These are phyloP conservation scores for Drosophila nikananu DNA, from an alignment of 1,140 invertebrate genomes.

Conservation along the genomic window DNA sequence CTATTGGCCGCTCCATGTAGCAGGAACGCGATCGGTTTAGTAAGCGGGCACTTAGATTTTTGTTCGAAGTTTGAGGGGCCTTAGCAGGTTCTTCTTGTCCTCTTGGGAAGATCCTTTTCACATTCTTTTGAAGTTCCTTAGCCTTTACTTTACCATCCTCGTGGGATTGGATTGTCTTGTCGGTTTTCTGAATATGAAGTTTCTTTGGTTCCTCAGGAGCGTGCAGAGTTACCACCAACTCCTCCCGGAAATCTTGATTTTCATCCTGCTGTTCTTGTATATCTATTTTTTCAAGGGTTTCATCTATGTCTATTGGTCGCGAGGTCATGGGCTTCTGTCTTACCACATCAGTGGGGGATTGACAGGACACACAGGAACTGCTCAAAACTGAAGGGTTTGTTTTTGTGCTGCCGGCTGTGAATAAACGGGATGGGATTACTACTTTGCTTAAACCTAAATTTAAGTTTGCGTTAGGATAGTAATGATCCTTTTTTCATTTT, in stretches of 20 bases:
- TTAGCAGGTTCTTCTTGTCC: not conserved
- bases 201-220: not conserved
- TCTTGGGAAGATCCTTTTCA: not conserved
- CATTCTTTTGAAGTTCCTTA: not conserved
- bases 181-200: not conserved
- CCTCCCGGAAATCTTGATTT: not conserved
- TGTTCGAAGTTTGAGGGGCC: not conserved
- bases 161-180: not conserved
- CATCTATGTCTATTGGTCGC: not conserved
- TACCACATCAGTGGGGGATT: too few species aligned
- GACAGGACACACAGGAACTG: too few species aligned
- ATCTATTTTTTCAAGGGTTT: not conserved
- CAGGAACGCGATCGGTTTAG: slow-evolving; percentile 8
- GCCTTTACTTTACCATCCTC: not conserved
- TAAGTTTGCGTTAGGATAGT: too few species aligned
- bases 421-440: not conserved
- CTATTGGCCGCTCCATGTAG: not conserved
- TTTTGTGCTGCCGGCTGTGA: slow-evolving; percentile 1
- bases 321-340: too few species aligned
- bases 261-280: not conserved
- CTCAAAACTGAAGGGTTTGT: not conserved
- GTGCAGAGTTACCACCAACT: not conserved
- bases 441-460: not conserved
- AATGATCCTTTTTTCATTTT: too few species aligned
- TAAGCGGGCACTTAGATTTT: not conserved